Base-by-base conservation (phyloP, 2,888 invertebrate genomes). In the Macaria notata region DNA sequence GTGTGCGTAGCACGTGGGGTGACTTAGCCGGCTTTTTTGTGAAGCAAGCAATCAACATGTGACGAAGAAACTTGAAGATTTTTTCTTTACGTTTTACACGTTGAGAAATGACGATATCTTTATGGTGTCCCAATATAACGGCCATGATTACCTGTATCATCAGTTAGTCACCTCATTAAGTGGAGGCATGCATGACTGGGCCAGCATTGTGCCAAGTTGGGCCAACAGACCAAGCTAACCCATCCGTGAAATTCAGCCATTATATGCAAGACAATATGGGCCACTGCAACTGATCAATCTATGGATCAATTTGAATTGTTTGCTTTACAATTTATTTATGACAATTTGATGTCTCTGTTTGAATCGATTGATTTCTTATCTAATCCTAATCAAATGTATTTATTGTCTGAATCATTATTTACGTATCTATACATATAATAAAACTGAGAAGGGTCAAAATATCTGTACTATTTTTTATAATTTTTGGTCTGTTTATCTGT, bases 281-380 rank as follows among this genome's bases (percentile, higher is more conserved):
- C 33, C 49, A 49, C 41, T 69, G 66, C 65, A 68, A 70, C 66
- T 44, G 38, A 44, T 44, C 70, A 71, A 68, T 72, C 65, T 77
- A 85, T 80, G 73, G 70, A 75, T 79, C 68, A 75, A 81, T 84
- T 79, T 79, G 67, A 75, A 75, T 59, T 49, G 9, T 53, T 63
- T 60, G 50, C 46, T 64, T 58, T 63, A 64, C 61, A 53, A 19
- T 43, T 33, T 49, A 30, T 30, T 36, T 36, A 29, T 42, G 7
- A 19, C 9, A 9, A 19, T 4, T n/a, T 9, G 36, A 46, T 19
- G 19, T 19, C 19, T 1, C 1, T 19, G 2, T 19, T 19, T 19
- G 19, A 19, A 19, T 19, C 2, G 19, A 19, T 19, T 19, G 19
- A 19, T 19, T 19, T 19, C 19, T 19, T 19, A 19, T 19, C 19